Evolutionary conservation across 2,113 vertebrate species (phyloP).

Genomic region (Sciurus niger): DNA sequence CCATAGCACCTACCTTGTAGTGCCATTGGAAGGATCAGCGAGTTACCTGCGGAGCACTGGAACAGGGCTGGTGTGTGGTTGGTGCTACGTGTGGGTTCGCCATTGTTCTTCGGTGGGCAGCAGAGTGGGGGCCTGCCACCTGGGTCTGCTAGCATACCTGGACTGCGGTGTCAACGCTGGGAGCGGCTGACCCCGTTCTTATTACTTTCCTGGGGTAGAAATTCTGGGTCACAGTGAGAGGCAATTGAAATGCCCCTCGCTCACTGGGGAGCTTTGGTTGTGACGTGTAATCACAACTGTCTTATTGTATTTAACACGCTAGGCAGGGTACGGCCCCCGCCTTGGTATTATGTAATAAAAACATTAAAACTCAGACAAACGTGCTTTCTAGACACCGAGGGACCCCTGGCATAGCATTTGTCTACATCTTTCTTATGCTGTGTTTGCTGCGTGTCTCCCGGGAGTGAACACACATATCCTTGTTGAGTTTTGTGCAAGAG

Average conservation of each 20-base stretch:
- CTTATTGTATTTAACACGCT: not conserved
- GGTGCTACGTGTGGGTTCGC: not conserved
- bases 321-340: not conserved
- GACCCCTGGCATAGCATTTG: no score
- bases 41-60: not conserved
- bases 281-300: not conserved
- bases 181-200: not conserved
- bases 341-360: not conserved
- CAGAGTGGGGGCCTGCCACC: not conserved
- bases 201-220: not conserved
- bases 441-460: not conserved
- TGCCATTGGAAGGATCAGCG: not conserved
- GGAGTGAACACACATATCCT: conserved; percentile 10
- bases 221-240: not conserved
- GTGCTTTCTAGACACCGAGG: not conserved
- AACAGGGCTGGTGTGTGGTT: not conserved
- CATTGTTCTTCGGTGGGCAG: no score
- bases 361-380: not conserved
- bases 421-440: not conserved
- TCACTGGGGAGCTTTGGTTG: not conserved
- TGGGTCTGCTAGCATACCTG: not conserved
- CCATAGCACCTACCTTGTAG: not conserved
- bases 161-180: not conserved
- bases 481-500: conserved; percentile 12
- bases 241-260: not conserved